phyloP scores from a whole-genome alignment of 2,888 invertebrate genomes.

The Papilio demoleus region DNA sequence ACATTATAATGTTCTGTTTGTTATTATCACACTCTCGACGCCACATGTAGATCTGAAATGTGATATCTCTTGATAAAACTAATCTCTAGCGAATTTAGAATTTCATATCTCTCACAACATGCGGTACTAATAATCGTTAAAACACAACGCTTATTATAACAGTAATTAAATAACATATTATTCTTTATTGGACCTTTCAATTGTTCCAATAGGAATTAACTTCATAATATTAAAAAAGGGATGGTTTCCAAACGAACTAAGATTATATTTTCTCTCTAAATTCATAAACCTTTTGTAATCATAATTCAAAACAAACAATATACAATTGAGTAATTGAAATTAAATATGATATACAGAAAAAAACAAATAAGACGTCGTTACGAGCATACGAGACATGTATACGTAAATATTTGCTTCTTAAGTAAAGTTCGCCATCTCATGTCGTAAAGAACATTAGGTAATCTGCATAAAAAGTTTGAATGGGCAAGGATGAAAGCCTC shows the following conservation, averaged over 20 bases:
- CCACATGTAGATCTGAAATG: conserved; percentile 16
- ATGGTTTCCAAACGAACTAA: not conserved
- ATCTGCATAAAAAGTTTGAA: conserved; percentile 82
- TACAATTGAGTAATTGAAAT: conserved; percentile 19
- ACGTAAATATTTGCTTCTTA: conserved; percentile 74
- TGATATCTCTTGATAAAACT: conserved; percentile 24
- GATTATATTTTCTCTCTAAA: not conserved
- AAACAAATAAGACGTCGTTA: conserved; percentile 53
- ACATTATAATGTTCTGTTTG: conserved; percentile 28
- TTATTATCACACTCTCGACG: conserved; percentile 24
- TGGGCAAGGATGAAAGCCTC: conserved; percentile 77
- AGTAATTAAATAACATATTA: no score
- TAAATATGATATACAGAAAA: conserved; percentile 43
- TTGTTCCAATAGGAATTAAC: not conserved
- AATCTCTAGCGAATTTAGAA: conserved; percentile 24
- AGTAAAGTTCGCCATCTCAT: conserved; percentile 79
- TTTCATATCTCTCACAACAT: conserved; percentile 15
- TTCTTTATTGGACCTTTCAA: no score
- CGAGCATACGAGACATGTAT: conserved; percentile 53
- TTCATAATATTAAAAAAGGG: no score
- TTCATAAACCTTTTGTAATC: not conserved
- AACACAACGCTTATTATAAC: not conserved
- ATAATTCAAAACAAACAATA: not conserved
- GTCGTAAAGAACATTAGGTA: conserved; percentile 79
- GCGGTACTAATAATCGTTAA: conserved; percentile 11